Evolutionary conservation across 2,797 vertebrate genomes (phyloP), one percentile per base, ranked within the genome.

Genomic region (Semotilus atromaculatus): DNA sequence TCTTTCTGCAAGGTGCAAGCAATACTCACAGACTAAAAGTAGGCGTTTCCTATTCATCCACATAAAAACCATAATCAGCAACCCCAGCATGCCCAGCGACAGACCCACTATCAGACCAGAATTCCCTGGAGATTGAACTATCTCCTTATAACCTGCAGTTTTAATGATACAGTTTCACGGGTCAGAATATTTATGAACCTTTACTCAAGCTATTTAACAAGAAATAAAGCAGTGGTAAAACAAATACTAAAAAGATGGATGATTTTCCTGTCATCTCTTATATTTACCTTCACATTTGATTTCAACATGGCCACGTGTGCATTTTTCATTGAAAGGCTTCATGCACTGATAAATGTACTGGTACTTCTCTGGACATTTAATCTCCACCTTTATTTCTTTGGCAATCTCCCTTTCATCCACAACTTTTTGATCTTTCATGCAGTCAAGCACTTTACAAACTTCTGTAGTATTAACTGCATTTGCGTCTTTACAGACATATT

Each of bases 31-130:
- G 31, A 13, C 45, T 13, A 80, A 68, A 43, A 48, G 43, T 5
- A 88, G 62, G 9, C 2, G 79, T 60, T 86, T 73, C 48, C 84
- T 80, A 1, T 89, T n/a, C 51, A 89, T 70, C 18, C 89, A 19
- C n/a, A 86, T 16, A 2, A 90, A 45, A n/a, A 89, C 0, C 23
- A 88, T 64, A 29, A 91, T 14, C 73, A 91, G 1, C 38, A 93
- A 29, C 71, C 83, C 0, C 6, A 89, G 2, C n/a, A 71, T 29
- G 1, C 64, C 91, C 14, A 92, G 8, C 5, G 85, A 38, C 1
- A 90, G 2, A 2, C 71, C 14, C 38, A 86, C 11, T 1, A 38
- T 34, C 3, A 10, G 3, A 10, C 1, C 60, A 64, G 13, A 18
- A 64, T 18, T 7, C 45, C 13, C 11, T 13, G 6, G 1, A n/a